Conservation (phyloP, 2,797 vertebrate species). For the Microhierax caerulescens region DNA sequence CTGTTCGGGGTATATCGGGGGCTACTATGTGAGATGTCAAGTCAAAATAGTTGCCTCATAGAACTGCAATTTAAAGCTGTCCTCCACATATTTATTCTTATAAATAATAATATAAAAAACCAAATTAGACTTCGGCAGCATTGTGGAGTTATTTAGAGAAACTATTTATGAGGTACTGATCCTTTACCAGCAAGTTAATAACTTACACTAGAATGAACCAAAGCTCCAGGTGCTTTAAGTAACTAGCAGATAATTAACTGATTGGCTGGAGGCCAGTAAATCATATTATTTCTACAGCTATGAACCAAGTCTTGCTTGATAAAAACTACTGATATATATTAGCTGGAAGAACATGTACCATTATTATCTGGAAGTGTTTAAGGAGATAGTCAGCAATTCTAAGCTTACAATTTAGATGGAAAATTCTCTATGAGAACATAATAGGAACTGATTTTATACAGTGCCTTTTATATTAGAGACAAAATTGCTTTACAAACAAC, state of each 20-base stretch:
- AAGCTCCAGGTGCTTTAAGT: slow-evolving; percentile 5
- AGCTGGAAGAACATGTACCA: not conserved
- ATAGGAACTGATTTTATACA: slow-evolving; percentile 15
- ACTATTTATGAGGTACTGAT: slow-evolving; percentile 31
- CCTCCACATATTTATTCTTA: not conserved
- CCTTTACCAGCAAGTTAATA: slow-evolving; percentile 42
- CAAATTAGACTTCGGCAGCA: not conserved
- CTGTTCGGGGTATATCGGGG: not conserved
- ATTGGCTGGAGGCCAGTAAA: slow-evolving; percentile 40
- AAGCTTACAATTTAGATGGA: not conserved
- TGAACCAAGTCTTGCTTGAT: not conserved
- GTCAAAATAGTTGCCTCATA: not conserved
- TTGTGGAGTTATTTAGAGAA: slow-evolving; percentile 7
- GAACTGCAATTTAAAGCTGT: not conserved
- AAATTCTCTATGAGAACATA: slow-evolving; percentile 15
- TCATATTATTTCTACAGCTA: slow-evolving; percentile 1
- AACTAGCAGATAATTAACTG: slow-evolving; percentile 44
- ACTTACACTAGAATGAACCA: slow-evolving; percentile 14
- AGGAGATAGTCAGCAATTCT: not conserved
- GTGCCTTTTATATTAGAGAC: not conserved
- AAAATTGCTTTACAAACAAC: slow-evolving; percentile 35
- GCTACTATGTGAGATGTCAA: not conserved
- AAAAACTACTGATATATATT: slow-evolving; percentile 20
- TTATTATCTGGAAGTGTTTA: not conserved
- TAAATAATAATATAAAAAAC: not conserved